Base-by-base conservation (phyloP, 2,888 invertebrate genomes). In the Netelia virgata region DNA sequence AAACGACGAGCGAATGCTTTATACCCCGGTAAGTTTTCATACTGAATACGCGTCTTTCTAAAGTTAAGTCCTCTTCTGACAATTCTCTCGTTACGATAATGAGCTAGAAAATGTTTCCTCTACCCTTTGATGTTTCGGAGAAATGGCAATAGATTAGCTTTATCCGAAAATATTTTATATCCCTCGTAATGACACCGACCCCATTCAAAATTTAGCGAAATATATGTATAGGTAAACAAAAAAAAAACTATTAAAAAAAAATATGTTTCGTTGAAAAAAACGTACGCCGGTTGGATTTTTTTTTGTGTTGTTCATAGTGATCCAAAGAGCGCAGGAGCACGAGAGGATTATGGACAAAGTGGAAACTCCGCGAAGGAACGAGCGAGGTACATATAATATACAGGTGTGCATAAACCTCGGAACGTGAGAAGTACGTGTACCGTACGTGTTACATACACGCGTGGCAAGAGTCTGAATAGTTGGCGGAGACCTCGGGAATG, bases 1-100 rank as follows among this genome's bases (percentile, higher is more conserved):
- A 64, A 23, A 10, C 3, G 16, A 23, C 59, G 36, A 28, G 41
- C 16, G 47, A 81, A 70, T 61, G 77, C 77, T 72, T 69, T 70
- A 59, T 75, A 61, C 74, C 41, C 23, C n/a, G n/a, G 20, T n/a
- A 75, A 66, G 75, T 75, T 75, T 20, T 55, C 66, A 55, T n/a
- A n/a, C 55, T 36, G 20, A 41, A 55, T 47, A 41, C 41, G 16
- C 23, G 66, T 36, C 1, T 75, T 11, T 74, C 50, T 36, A 28
- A 63, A 16, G 74, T 50, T 75, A 69, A 77, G 64, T n/a, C 41
- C 47, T 59, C 41, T 57, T 41, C 1, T 53, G 59, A 83, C 73
- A 77, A 74, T 83, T 78, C 74, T 74, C 55, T 69, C 74, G 74
- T 78, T 74, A 61, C 69, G 69, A 61, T 77, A 77, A 77, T 69